Conservation (phyloP, 2,888 invertebrate genomes). For the Chaitophorus viminalis region DNA sequence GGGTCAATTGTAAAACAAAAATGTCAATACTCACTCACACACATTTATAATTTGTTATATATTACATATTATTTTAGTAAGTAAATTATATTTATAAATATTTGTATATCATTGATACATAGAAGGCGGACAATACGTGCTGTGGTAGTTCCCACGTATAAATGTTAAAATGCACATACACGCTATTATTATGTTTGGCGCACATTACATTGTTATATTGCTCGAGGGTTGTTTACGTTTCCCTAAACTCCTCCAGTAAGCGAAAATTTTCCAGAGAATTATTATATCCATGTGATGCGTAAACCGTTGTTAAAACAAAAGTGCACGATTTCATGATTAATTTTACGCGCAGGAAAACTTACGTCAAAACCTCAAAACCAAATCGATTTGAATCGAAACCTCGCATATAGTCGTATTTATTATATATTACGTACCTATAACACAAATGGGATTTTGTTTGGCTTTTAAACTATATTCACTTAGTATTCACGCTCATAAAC, state of each 20-base stretch:
- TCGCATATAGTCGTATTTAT: too few species aligned
- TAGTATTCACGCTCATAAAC: too few species aligned
- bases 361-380: too few species aligned
- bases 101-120: background rate
- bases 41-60: background rate
- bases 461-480: too few species aligned
- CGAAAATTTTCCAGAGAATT: background rate
- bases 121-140: background rate
- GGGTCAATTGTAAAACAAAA: too few species aligned
- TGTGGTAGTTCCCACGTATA: background rate
- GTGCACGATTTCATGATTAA: background rate
- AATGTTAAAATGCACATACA: too few species aligned
- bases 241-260: background rate
- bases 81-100: too few species aligned
- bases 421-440: too few species aligned
- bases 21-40: too few species aligned
- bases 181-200: background rate
- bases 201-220: background rate
- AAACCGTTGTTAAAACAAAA: slow-evolving; percentile 5
- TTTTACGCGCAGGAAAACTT: background rate
- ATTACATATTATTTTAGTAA: background rate
- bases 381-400: too few species aligned
- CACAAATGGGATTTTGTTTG: too few species aligned
- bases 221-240: slow-evolving; percentile 21
- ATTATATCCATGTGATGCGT: background rate